Evolutionary conservation across 2,797 vertebrate genomes (phyloP), one percentile per base, ranked within the genome.

Genomic region (Nannoperca australis): DNA sequence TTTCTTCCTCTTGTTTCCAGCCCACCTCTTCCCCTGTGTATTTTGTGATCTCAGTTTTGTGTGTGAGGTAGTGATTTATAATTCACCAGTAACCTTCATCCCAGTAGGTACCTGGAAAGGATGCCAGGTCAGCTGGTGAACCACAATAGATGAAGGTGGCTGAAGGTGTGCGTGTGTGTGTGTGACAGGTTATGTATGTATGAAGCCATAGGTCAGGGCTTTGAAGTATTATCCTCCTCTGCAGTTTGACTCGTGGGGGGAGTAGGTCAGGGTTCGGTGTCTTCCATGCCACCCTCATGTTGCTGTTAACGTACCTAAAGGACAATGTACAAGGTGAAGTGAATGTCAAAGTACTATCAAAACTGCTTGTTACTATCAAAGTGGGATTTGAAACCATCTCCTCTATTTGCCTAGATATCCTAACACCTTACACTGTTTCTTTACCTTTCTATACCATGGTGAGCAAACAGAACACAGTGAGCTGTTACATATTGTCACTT

Each of bases 61-160:
- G 69, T 38, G 67, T 68, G 50, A 70, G 34, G 63, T 42, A 81
- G 38, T 49, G 83, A 92, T 91, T 76, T 86, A 91, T 93, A 87
- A 93, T 91, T 90, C 83, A 92, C 20, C 0, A 0, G n/a, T 89
- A 85, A 94, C 91, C 89, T 90, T 91, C 64, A 64, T 79, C 71
- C 66, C n/a, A 45, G 63, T 36, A 22, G 50, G 55, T 56, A 69
- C 76, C 77, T 74, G 80, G 51, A 64, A 58, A 34, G 76, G 45
- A 63, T 34, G 34, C 40, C 49, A 70, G 56, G 78, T 79, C 82
- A 74, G 9, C 69, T 49, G 62, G 62, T 81, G 62, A 64, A 63
- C 70, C 18, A 10, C 64, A 66, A 60, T 15, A 62, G 54, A 79
- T 80, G 40, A 64, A 75, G 64, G 69, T 73, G 45, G 40, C 60